These are phyloP conservation scores for Ennomos fuscantarius DNA, from an alignment of 2,888 invertebrate species.

Conservation along the genomic window DNA sequence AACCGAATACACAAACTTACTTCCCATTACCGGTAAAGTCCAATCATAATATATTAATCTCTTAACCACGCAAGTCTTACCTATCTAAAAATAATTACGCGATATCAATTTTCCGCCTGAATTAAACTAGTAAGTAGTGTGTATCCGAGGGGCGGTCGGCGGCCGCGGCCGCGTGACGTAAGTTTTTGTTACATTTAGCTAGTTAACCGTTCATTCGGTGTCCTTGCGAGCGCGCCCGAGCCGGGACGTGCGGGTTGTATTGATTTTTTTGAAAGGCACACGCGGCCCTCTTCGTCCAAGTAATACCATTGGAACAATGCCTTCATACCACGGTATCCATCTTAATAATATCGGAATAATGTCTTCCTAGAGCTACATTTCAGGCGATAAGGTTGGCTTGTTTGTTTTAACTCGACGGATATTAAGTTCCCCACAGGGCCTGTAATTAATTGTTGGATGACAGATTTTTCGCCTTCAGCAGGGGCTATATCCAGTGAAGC, in stretches of 20 bases:
- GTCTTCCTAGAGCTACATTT: constrained; percentile 7
- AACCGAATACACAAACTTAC: too few species aligned
- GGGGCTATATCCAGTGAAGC: too few species aligned
- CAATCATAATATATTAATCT: too few species aligned
- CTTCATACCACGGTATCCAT: constrained; percentile 46
- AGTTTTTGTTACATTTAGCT: constrained; percentile 52
- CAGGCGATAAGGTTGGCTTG: neutral
- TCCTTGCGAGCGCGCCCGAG: constrained; percentile 62
- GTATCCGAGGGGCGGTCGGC: neutral
- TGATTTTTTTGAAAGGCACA: constrained; percentile 72
- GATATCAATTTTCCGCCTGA: neutral
- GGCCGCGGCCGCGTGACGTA: constrained; percentile 37
- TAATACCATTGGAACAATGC: constrained; percentile 63
- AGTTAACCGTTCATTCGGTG: constrained; percentile 56
- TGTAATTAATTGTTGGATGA: constrained; percentile 9
- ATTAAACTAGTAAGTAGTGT: neutral
- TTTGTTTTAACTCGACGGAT: constrained; percentile 2
- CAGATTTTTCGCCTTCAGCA: neutral
- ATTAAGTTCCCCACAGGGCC: neutral
- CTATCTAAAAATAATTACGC: neutral
- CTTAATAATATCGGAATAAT: constrained; percentile 17
- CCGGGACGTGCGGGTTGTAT: constrained; percentile 64
- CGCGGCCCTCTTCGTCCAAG: constrained; percentile 53
- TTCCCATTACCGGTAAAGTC: too few species aligned
- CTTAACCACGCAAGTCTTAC: too few species aligned